Percentiles rank a stretch among this genome's conserved stretches.
Conservation (phyloP, 1,140 invertebrate genomes). For the Musca vetustissima region DNA sequence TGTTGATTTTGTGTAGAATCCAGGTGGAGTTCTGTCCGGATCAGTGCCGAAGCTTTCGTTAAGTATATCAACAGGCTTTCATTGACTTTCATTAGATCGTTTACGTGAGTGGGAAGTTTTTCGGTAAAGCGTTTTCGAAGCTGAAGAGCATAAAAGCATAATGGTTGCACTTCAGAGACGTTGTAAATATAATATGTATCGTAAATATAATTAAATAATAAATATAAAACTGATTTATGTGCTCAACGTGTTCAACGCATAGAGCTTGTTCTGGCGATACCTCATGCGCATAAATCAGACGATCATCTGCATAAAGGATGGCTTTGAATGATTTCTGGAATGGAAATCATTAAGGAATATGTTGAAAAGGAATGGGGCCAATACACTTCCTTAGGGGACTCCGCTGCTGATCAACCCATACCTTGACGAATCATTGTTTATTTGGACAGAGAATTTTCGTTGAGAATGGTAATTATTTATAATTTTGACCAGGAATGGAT, state of each 20-base stretch:
- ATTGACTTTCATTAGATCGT: too few species aligned
- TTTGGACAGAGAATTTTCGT: too few species aligned
- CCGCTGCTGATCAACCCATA: too few species aligned
- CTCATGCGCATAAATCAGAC: too few species aligned
- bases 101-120: background rate
- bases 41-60: background rate
- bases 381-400: background rate
- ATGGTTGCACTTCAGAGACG: too few species aligned
- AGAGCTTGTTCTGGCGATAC: background rate
- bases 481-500: too few species aligned
- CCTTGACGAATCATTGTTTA: too few species aligned
- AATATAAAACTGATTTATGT: background rate
- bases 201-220: too few species aligned
- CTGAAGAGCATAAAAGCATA: background rate
- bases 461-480: too few species aligned
- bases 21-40: too few species aligned
- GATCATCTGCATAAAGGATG: background rate
- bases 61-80: background rate
- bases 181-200: too few species aligned
- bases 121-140: background rate
- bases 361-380: background rate
- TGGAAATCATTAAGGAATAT: constrained; percentile 6
- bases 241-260: background rate
- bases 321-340: background rate
- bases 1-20: background rate